A percentile compares a stretch with the other conserved stretches of the same genome.
Conservation (phyloP, 2,888 invertebrate species). For the Capitulum mitella region DNA sequence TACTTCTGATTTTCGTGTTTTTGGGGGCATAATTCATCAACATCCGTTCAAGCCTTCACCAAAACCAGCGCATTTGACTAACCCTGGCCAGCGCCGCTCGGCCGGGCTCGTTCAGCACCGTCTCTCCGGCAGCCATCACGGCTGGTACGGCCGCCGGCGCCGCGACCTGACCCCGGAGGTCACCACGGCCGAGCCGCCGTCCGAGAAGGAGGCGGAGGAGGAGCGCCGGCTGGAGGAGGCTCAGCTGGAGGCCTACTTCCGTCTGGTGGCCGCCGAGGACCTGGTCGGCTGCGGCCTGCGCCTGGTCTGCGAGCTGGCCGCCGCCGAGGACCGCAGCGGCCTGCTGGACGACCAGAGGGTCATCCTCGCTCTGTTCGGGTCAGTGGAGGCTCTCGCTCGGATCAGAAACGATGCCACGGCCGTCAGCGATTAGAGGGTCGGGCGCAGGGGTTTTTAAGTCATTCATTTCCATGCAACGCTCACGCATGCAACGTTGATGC, state of each 20-base stretch:
- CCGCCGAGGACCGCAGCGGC: background rate
- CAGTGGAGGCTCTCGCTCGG: background rate
- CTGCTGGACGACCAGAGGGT: background rate
- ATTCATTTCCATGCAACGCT: too few species aligned
- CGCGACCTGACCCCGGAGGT: background rate
- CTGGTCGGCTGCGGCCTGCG: background rate
- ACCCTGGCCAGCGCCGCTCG: too few species aligned
- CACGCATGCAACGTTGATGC: too few species aligned
- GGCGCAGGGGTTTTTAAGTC: too few species aligned
- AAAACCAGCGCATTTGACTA: too few species aligned
- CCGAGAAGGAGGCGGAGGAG: too few species aligned
- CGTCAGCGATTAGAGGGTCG: background rate
- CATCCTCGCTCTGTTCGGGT: background rate
- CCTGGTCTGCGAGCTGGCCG: slow-evolving; percentile 2
- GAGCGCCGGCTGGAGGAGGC: background rate
- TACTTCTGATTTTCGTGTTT: too few species aligned
- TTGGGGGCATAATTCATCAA: too few species aligned
- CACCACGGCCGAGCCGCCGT: background rate
- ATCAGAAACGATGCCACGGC: too few species aligned
- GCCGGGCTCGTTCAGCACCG: too few species aligned
- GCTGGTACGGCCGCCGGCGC: background rate
- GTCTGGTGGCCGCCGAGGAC: background rate
- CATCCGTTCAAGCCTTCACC: too few species aligned
- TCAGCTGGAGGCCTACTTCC: slow-evolving; percentile 10
- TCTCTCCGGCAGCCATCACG: background rate